phyloP scores from a whole-genome alignment of 2,888 invertebrate species.

The Synanthedon vespiformis region DNA sequence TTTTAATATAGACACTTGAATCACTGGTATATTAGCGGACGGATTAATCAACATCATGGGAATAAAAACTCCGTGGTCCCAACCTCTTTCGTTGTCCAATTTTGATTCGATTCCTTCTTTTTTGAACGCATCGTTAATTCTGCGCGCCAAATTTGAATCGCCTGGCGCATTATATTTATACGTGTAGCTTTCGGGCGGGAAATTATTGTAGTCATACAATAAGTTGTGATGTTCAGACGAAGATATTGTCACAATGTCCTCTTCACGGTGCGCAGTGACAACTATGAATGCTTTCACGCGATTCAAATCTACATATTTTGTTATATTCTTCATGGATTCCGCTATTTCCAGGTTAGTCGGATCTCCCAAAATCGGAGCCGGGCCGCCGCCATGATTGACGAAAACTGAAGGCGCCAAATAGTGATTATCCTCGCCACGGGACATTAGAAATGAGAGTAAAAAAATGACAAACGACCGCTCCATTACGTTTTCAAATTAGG shows the following conservation, averaged over 20 bases:
- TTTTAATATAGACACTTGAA: conserved; percentile 29
- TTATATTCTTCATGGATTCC: conserved; percentile 19
- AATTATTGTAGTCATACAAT: conserved; percentile 30
- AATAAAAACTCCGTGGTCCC: conserved; percentile 40
- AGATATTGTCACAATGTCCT: conserved; percentile 25
- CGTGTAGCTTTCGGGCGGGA: conserved; percentile 27
- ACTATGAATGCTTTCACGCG: conserved; percentile 24
- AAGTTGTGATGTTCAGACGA: conserved; percentile 20
- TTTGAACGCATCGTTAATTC: conserved; percentile 23
- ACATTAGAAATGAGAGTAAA: not conserved
- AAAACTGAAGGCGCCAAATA: conserved; percentile 27
- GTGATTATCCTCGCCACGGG: not conserved
- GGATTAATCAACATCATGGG: conserved; percentile 40
- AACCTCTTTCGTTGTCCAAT: conserved; percentile 27
- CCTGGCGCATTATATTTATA: conserved; percentile 31
- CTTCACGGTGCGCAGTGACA: conserved; percentile 34
- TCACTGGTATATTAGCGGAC: conserved; percentile 27
- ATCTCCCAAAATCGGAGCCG: conserved; percentile 25
- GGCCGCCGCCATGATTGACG: conserved; percentile 35
- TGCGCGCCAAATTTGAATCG: conserved; percentile 20
- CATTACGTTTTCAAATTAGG: no score
- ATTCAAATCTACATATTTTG: conserved; percentile 17
- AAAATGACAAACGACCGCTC: not conserved
- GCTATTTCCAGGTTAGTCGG: conserved; percentile 23
- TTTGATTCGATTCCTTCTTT: conserved; percentile 17